Percentiles rank a stretch among this genome's conserved stretches.
These are phyloP conservation scores for Ectropis grisescens DNA, from an alignment of 1,140 invertebrate genomes.

Conservation along the genomic window DNA sequence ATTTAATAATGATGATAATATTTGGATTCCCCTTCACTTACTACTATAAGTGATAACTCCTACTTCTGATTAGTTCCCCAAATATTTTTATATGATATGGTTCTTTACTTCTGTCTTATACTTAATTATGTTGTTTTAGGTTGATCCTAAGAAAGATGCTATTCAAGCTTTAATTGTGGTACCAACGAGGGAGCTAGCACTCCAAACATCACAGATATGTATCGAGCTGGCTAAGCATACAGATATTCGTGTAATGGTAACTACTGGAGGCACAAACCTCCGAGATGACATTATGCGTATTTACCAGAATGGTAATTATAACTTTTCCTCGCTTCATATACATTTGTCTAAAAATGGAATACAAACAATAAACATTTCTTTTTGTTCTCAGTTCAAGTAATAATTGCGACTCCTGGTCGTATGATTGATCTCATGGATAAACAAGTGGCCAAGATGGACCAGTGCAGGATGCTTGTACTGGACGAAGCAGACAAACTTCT, in stretches of 20 bases:
- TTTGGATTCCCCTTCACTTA: slow-evolving; percentile 68
- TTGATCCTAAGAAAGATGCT: slow-evolving; percentile 89
- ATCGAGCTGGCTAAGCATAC: slow-evolving; percentile 98
- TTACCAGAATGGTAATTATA: slow-evolving; percentile 94
- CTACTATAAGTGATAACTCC: slow-evolving; percentile 56
- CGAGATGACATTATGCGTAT: slow-evolving; percentile 99
- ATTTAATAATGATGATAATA: slow-evolving; percentile 44
- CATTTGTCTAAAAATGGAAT: too few species aligned
- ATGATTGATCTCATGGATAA: slow-evolving; percentile 99
- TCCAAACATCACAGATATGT: slow-evolving; percentile 99
- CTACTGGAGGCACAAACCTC: slow-evolving; percentile 97
- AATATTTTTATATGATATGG: too few species aligned
- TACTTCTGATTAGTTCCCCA: slow-evolving; percentile 31
- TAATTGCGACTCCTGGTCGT: slow-evolving; percentile 98
- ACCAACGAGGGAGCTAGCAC: slow-evolving; percentile 97
- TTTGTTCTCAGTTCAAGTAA: slow-evolving; percentile 98
- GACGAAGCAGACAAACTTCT: slow-evolving; percentile 99
- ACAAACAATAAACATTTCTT: too few species aligned
- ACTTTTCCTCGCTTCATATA: too few species aligned
- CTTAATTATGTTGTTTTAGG: slow-evolving; percentile 52
- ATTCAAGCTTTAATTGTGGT: slow-evolving; percentile 99
- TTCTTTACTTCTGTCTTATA: too few species aligned
- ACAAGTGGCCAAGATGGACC: slow-evolving; percentile 95
- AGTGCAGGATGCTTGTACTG: slow-evolving; percentile 96
- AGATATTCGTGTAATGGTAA: slow-evolving; percentile 97